Evolutionary conservation across 2,113 vertebrate species (phyloP), one percentile per base, ranked within the genome.

Genomic region (Carollia perspicillata): DNA sequence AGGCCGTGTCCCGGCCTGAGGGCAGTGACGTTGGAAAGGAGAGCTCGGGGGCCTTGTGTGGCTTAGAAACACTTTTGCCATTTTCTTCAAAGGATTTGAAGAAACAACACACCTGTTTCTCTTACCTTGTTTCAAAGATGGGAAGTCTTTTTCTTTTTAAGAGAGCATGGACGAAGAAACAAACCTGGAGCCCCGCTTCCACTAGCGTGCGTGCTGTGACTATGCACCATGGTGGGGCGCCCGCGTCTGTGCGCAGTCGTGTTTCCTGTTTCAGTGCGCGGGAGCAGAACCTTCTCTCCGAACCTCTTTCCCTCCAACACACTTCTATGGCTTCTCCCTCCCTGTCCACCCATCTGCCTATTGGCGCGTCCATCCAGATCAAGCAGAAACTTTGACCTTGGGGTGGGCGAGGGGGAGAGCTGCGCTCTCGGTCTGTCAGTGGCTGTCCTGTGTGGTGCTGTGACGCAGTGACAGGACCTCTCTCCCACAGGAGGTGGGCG

Each of bases 191-290:
- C 4, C 42, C 35, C 1, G 28, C 26, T 1, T 6, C 49, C 0
- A 0, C 6, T 16, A n/a, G 0, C 30, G n/a, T 0, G 3, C 26
- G 14, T 0, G 1, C 9, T 8, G 49, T 30, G 3, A 3, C 49
- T 1, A 5, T 0, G 8, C 1, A 65, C 37, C 16, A 23, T 4
- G 0, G 53, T 0, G 66, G 66, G 20, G 11, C 6, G 4, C 6
- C 30, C 3, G 9, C 40, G 0, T 47, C 40, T 5, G 72, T 5
- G 0, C 3, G 3, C 35, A 0, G 9, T 0, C 0, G 6, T 40
- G 84, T 1, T 17, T 16, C 47, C 42, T 10, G 14, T 3, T 40
- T 12, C 7, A 42, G 8, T 20, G 63, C 16, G 0, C 74, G 40
- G 13, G 63, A 47, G 35, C 26, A 23, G 30, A 23, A 30, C 63